Conservation (phyloP, 1,140 invertebrate genomes). For the Drosophila santomea region DNA sequence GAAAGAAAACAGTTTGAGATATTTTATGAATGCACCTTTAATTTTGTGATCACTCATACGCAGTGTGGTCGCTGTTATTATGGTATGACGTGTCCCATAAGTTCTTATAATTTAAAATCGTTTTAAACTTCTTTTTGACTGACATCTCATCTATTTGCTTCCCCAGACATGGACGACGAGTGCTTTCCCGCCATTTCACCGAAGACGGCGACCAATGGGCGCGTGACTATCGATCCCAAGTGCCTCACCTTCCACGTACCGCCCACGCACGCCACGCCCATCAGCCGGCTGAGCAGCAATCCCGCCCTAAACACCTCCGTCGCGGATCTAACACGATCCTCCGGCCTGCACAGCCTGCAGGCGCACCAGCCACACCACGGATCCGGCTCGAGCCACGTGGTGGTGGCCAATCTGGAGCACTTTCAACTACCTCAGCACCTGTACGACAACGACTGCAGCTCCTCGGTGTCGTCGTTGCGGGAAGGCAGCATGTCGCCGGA, state of each 20-base stretch:
- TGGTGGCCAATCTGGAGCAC: constrained; percentile 48
- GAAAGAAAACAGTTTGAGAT: too few relatives aligned
- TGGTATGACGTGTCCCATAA: neutral
- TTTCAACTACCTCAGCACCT: constrained; percentile 76
- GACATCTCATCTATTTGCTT: neutral
- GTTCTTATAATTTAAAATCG: too few relatives aligned
- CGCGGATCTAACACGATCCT: constrained; percentile 38
- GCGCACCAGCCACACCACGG: constrained; percentile 35
- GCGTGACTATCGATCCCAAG: constrained; percentile 78
- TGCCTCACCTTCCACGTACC: constrained; percentile 71
- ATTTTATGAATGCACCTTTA: neutral
- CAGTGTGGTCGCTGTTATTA: neutral
- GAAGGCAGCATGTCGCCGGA: constrained; percentile 81
- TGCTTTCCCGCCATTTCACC: constrained; percentile 91
- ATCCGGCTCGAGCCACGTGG: constrained; percentile 28
- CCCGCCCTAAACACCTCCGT: constrained; percentile 57
- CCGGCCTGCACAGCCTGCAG: constrained; percentile 30
- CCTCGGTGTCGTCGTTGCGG: constrained; percentile 64
- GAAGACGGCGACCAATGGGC: constrained; percentile 85
- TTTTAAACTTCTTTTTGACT: neutral
- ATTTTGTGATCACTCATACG: neutral
- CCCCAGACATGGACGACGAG: constrained; percentile 92
- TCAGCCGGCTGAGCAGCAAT: constrained; percentile 51
- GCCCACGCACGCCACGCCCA: constrained; percentile 57
- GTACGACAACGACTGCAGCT: constrained; percentile 76